phyloP scores from a whole-genome alignment of 30 jellyfish, hydroid and myxozoan genomes.

The Pelagia noctiluca region DNA sequence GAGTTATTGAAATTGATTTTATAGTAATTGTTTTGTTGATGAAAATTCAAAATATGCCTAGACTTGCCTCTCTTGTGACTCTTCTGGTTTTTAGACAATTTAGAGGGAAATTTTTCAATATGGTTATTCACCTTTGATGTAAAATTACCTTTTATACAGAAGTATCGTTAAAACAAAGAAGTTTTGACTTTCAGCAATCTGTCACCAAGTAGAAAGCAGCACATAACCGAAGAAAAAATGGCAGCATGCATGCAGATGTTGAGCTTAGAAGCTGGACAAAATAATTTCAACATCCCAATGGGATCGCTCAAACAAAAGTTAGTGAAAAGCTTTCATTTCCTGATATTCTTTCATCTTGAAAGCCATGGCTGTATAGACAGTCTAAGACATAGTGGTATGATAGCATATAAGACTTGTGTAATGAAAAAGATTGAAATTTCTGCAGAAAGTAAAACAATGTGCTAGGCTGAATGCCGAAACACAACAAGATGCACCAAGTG shows the following conservation, averaged over 20 bases:
- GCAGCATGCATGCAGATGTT: constrained; percentile 73
- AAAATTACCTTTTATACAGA: background rate
- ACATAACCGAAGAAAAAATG: constrained; percentile 75
- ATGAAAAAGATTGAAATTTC: too few species aligned
- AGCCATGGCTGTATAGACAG: background rate
- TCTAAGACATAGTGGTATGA: background rate
- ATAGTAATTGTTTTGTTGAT: too few species aligned
- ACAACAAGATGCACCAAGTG: too few species aligned
- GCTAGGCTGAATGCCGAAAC: too few species aligned
- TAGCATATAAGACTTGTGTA: too few species aligned
- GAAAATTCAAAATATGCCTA: too few species aligned
- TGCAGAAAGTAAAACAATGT: too few species aligned
- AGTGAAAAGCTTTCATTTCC: constrained; percentile 1
- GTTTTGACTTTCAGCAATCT: constrained; percentile 21
- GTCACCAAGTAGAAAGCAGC: constrained; percentile 72
- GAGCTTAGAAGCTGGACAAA: constrained; percentile 29
- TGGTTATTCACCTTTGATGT: background rate
- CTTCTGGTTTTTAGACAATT: too few species aligned
- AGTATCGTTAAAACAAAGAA: too few species aligned
- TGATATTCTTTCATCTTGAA: background rate
- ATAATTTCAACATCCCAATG: background rate
- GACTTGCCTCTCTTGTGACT: too few species aligned
- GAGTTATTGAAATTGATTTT: too few species aligned
- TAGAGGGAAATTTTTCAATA: too few species aligned
- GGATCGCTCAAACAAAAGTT: constrained; percentile 56